Conservation (phyloP, 2,113 vertebrate species). For the Perccottus glenii region DNA sequence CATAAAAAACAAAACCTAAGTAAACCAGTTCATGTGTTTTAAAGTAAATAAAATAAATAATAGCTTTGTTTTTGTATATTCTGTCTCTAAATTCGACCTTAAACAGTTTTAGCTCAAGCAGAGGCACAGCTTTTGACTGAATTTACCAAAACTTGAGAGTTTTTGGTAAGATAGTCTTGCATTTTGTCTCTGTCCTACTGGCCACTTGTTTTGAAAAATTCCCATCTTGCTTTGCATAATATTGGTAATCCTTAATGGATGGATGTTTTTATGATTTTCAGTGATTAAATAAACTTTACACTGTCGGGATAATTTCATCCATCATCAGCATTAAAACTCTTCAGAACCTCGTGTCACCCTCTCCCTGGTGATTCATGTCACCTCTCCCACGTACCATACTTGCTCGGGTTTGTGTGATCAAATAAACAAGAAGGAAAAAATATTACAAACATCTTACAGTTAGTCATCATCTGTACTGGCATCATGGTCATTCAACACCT, state of each 20-base stretch:
- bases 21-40: too few species aligned
- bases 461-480: slow-evolving; percentile 24
- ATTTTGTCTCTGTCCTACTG: neutral
- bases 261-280: neutral
- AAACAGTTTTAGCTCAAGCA: too few species aligned
- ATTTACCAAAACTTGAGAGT: too few species aligned
- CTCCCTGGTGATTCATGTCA: slow-evolving; percentile 53
- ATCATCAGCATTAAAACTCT: slow-evolving; percentile 37
- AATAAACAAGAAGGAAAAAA: slow-evolving; percentile 32
- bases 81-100: too few species aligned
- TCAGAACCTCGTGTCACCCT: slow-evolving; percentile 37
- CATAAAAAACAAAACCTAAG: too few species aligned
- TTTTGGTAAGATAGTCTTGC: neutral
- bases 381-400: slow-evolving; percentile 56
- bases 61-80: too few species aligned
- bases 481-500: neutral
- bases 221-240: neutral
- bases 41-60: too few species aligned
- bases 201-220: neutral
- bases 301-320: slow-evolving; percentile 32
- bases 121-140: too few species aligned
- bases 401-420: slow-evolving; percentile 41
- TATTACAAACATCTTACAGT: slow-evolving; percentile 21
- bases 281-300: slow-evolving; percentile 11
- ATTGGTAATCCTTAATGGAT: neutral